phyloP scores from a whole-genome alignment of 1,140 invertebrate genomes.

The Halesus radiatus region DNA sequence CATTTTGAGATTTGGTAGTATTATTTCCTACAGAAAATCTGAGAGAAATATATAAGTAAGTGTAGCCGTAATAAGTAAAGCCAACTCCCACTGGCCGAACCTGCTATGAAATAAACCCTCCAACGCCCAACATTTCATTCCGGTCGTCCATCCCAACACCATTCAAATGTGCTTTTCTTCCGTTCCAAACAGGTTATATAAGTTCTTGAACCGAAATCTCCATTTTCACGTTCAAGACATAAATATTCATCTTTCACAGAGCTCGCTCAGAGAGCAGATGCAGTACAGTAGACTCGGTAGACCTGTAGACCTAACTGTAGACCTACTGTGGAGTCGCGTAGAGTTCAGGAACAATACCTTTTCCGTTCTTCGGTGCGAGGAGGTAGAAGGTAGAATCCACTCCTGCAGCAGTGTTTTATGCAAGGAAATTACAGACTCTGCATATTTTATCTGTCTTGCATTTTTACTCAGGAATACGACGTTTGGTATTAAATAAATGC shows the following conservation, averaged over 20 bases:
- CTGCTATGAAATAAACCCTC: not conserved
- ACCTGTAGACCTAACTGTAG: not conserved
- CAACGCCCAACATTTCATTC: conserved; percentile 4
- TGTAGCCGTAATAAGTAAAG: too few species aligned
- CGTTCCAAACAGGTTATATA: conserved; percentile 27
- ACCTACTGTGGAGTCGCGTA: not conserved
- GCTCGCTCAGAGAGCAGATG: conserved; percentile 13
- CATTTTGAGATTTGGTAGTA: too few species aligned
- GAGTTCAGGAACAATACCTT: too few species aligned
- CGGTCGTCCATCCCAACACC: conserved; percentile 14
- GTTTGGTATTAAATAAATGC: too few species aligned
- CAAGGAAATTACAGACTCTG: conserved; percentile 1
- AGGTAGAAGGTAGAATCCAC: not conserved
- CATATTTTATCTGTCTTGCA: conserved; percentile 4
- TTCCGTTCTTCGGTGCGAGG: not conserved
- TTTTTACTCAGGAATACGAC: too few species aligned
- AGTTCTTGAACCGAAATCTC: conserved; percentile 47
- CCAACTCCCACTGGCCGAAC: too few species aligned
- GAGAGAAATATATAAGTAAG: too few species aligned
- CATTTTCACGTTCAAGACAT: conserved; percentile 50
- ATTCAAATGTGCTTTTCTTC: conserved; percentile 35
- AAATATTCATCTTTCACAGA: conserved; percentile 47
- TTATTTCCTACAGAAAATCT: too few species aligned
- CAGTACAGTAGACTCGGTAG: conserved; percentile 3
- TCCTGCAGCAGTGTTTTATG: conserved; percentile 5